Conservation (phyloP, 2,888 invertebrate genomes). For the Rapana venosa region DNA sequence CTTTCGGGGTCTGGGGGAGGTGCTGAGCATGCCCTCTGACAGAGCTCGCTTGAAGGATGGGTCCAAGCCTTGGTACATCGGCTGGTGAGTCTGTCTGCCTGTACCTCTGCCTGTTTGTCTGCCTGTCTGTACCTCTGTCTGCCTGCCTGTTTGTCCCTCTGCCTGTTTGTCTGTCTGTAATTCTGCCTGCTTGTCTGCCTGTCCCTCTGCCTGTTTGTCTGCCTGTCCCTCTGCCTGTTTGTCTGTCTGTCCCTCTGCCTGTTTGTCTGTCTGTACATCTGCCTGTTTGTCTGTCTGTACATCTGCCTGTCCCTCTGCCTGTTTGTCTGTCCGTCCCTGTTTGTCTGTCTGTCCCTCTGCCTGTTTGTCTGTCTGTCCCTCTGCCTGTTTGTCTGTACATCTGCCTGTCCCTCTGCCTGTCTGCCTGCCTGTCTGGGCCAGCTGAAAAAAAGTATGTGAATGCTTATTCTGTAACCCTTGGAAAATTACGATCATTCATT, state of each 20-base stretch:
- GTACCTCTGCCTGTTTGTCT: neutral
- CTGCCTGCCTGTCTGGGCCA: neutral
- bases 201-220: neutral
- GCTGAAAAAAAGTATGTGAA: no score
- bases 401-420: neutral
- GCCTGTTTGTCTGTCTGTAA: neutral
- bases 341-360: neutral
- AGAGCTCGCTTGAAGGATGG: slow-evolving; percentile 84
- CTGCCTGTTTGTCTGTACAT: slow-evolving; percentile 21
- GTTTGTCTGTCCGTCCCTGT: neutral
- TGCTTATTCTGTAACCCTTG: neutral
- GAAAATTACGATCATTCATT: no score
- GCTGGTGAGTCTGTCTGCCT: slow-evolving; percentile 81
- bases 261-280: neutral
- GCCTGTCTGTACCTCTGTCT: neutral
- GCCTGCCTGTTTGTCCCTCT: neutral
- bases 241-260: neutral
- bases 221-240: neutral
- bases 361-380: slow-evolving; percentile 23
- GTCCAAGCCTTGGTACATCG: slow-evolving; percentile 86
- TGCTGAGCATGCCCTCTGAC: slow-evolving; percentile 87
- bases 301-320: neutral
- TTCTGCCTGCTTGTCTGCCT: neutral
- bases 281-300: neutral
- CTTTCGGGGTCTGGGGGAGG: slow-evolving; percentile 87